These are phyloP conservation scores for Drosophila nasuta DNA, from an alignment of 1,140 invertebrate species.

Conservation along the genomic window DNA sequence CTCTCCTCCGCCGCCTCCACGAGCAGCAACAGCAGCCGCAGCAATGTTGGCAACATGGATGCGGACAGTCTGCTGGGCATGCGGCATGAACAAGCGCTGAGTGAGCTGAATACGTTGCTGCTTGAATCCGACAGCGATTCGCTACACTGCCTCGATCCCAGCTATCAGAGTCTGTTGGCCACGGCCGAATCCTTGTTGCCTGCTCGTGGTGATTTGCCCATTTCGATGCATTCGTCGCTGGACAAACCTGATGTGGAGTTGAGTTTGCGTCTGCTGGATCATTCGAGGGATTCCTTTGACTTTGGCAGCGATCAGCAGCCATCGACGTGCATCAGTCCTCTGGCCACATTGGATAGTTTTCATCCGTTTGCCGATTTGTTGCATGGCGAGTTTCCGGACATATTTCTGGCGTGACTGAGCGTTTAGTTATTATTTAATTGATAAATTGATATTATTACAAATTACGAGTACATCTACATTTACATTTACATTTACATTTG, in stretches of 20 bases:
- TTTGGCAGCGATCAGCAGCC: slow-evolving; percentile 72
- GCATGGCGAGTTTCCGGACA: slow-evolving; percentile 69
- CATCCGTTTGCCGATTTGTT: slow-evolving; percentile 76
- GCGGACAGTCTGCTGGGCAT: slow-evolving; percentile 56
- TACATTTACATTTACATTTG: slow-evolving; percentile 5
- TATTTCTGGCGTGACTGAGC: slow-evolving; percentile 79
- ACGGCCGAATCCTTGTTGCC: slow-evolving; percentile 44
- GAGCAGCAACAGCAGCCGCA: slow-evolving; percentile 43
- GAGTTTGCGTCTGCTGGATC: slow-evolving; percentile 74
- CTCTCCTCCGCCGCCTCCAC: slow-evolving; percentile 61
- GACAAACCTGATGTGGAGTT: slow-evolving; percentile 77
- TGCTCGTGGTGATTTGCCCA: slow-evolving; percentile 63
- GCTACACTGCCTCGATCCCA: slow-evolving; percentile 81
- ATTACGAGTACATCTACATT: neutral
- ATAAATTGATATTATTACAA: slow-evolving; percentile 14
- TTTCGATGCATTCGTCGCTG: slow-evolving; percentile 49
- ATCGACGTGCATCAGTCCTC: slow-evolving; percentile 77
- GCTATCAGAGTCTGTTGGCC: slow-evolving; percentile 49
- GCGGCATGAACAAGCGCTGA: slow-evolving; percentile 36
- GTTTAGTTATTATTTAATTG: slow-evolving; percentile 44
- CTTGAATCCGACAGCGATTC: slow-evolving; percentile 87
- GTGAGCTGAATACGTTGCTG: slow-evolving; percentile 80
- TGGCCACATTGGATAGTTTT: slow-evolving; percentile 69
- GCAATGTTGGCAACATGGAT: slow-evolving; percentile 40
- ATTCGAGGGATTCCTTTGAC: slow-evolving; percentile 75